phyloP scores from a whole-genome alignment of 2,888 invertebrate genomes.

The Drosophila falleni region DNA sequence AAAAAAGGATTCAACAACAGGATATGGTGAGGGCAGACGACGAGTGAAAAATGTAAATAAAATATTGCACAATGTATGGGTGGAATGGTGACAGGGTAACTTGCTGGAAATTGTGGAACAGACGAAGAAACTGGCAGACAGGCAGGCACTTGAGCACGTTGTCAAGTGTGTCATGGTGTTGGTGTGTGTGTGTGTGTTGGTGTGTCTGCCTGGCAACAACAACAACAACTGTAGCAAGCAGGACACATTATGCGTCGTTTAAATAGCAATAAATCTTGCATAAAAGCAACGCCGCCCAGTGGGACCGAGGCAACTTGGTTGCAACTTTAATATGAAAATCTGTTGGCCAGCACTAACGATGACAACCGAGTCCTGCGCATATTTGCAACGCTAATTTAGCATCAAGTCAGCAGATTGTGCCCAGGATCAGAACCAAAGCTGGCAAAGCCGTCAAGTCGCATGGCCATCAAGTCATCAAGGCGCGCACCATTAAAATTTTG shows the following conservation, averaged over 20 bases:
- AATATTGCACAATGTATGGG: slow-evolving; percentile 69
- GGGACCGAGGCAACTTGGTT: slow-evolving; percentile 55
- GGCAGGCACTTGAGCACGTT: slow-evolving; percentile 76
- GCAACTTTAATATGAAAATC: slow-evolving; percentile 78
- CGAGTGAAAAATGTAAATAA: slow-evolving; percentile 79
- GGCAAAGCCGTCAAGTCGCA: slow-evolving; percentile 18
- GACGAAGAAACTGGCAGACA: slow-evolving; percentile 10
- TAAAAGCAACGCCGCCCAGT: slow-evolving; percentile 70
- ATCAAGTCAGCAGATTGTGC: slow-evolving; percentile 65
- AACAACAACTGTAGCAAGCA: slow-evolving; percentile 51
- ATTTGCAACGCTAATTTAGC: slow-evolving; percentile 84
- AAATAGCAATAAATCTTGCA: slow-evolving; percentile 83
- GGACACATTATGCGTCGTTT: slow-evolving; percentile 80
- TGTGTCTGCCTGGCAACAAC: slow-evolving; percentile 46
- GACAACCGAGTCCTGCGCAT: slow-evolving; percentile 65
- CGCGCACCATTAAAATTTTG: slow-evolving; percentile 61
- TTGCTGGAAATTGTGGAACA: slow-evolving; percentile 17
- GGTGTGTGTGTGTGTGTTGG: slow-evolving; percentile 16
- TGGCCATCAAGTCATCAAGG: slow-evolving; percentile 60
- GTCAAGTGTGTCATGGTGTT: slow-evolving; percentile 66
- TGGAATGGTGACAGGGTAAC: not conserved
- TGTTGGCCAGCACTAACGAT: slow-evolving; percentile 64
- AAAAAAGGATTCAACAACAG: slow-evolving; percentile 76
- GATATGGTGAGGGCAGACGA: slow-evolving; percentile 71
- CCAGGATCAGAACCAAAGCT: slow-evolving; percentile 31